Conservation (phyloP, 1,140 invertebrate species). For the Belonocnema kinseyi region DNA sequence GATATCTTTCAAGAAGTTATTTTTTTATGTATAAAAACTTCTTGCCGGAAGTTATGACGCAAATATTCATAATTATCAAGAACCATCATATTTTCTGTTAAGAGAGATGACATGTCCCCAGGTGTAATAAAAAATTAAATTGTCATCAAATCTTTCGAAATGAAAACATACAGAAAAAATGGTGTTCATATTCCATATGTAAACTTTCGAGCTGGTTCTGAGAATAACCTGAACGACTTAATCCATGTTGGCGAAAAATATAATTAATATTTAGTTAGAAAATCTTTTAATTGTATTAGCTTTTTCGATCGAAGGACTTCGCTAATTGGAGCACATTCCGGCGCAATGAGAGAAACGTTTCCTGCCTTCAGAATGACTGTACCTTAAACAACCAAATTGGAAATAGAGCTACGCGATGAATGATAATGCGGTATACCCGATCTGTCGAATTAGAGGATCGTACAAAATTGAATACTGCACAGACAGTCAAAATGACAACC, state of each 20-base stretch:
- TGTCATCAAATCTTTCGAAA: not conserved
- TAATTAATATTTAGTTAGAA: not conserved
- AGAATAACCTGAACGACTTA: not conserved
- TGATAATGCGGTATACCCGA: not conserved
- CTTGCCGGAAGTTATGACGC: not conserved
- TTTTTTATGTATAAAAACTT: not conserved
- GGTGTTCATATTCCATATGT: not conserved
- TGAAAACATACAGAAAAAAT: not conserved
- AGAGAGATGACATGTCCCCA: not conserved
- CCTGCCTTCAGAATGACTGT: not conserved
- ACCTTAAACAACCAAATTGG: constrained; percentile 16
- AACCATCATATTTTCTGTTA: not conserved
- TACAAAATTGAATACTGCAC: not conserved
- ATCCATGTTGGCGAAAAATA: not conserved
- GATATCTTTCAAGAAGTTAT: no score
- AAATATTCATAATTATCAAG: not conserved
- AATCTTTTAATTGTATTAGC: not conserved
- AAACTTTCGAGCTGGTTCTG: not conserved
- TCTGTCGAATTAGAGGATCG: constrained; percentile 6
- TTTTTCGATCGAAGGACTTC: not conserved
- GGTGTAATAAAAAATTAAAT: not conserved
- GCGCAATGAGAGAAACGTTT: not conserved
- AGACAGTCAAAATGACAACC: not conserved
- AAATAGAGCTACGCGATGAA: not conserved
- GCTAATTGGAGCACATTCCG: constrained; percentile 7